Base-by-base conservation (phyloP, 1,140 invertebrate species). In the Schlechtendalia chinensis region DNA sequence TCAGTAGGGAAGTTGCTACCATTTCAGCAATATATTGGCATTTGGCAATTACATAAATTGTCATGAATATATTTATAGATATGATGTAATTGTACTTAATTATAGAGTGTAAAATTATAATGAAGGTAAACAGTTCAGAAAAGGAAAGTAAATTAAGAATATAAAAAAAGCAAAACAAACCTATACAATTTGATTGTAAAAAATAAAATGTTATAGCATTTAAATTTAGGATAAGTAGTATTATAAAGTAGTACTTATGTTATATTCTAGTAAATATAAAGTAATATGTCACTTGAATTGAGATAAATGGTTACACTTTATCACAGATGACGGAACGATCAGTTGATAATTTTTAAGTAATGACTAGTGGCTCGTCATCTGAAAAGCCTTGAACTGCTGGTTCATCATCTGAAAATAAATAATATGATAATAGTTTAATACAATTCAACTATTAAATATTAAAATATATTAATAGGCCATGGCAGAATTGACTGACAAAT, bases 361-460 rank as follows among this genome's bases (percentile, higher is more conserved):
- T 93, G 82, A 97, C 94, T 82, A 97, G 87, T 71, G 95, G 95
- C 86, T 97, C 95, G 86, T 96, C 95, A 85, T 97, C 95, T 0
- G 94, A 95, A 86, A 96, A 96, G 29, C 94, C 94, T 86, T 92
- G 90, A 83, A 96, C 95, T 84, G 93, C 90, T 19, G 94, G 94
- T 83, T 91, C 91, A 84, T 95, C 94, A 85, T 95, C 94, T 84
- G 95, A 94, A 85, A 93, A 90, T 86, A n/a, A 88, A 87, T 80
- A 84, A 84, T 84, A 83, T 82, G 14, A 10, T 61, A 82, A 83
- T 39, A 4, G 32, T 39, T 84, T 83, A 83, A 75, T 80, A 63
- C 61, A 82, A 80, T 72, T 77, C 17, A 1, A 80, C 65, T 27
- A 65, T 77, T 32, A 29, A 74, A 45, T 22, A 61, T 72, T 39